phyloP scores from a whole-genome alignment of 2,797 vertebrate genomes.

The Morus bassanus region DNA sequence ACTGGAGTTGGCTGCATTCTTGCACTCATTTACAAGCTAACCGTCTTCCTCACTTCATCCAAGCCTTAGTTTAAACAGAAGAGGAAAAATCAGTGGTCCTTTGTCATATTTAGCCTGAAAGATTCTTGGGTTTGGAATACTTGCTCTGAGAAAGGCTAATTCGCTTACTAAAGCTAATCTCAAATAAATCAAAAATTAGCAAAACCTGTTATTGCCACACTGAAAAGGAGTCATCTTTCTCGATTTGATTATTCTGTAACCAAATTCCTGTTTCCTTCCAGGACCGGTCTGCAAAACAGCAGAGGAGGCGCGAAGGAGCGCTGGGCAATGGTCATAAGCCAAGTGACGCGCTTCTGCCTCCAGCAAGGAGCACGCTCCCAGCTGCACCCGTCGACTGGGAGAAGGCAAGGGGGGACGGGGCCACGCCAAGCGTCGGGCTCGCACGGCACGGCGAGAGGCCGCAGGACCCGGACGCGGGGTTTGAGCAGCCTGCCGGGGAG shows the following conservation, averaged over 20 bases:
- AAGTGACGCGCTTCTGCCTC: background rate
- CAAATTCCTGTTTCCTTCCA: background rate
- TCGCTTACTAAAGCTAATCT: background rate
- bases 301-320: fast-evolving
- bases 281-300: background rate
- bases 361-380: background rate
- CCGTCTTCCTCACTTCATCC: background rate
- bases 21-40: background rate
- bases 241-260: background rate
- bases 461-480: fast-evolving
- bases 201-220: background rate
- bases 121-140: background rate
- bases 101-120: background rate
- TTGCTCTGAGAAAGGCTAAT: background rate
- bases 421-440: fast-evolving
- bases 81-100: background rate
- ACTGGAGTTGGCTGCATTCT: background rate
- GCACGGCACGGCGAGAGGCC: background rate
- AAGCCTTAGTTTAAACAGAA: background rate
- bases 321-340: fast-evolving
- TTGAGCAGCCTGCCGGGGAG: background rate
- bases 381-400: background rate
- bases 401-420: no score
- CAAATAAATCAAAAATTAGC: background rate
- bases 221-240: background rate